Conservation (phyloP, 2,797 vertebrate species). For the Stomatorhinus walkeri region DNA sequence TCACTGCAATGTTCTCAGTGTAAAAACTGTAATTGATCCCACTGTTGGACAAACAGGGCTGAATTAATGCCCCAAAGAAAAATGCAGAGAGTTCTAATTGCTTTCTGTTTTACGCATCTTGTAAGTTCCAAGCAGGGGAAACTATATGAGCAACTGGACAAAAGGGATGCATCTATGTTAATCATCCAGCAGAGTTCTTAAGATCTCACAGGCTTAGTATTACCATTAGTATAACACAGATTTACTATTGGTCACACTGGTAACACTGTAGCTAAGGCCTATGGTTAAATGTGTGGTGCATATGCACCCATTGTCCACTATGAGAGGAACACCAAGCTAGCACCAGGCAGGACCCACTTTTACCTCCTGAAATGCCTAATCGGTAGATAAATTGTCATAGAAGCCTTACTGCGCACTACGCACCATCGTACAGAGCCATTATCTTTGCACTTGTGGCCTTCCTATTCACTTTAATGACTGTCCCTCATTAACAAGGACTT, state of each 20-base stretch:
- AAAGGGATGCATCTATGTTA: background rate
- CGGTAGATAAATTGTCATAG: background rate
- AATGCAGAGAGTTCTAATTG: background rate
- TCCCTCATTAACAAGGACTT: background rate
- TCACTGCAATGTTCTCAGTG: background rate
- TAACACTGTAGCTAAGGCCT: background rate
- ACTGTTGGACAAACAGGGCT: background rate
- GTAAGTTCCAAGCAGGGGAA: background rate
- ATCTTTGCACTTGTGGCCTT: background rate
- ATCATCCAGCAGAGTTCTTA: background rate
- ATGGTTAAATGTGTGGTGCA: background rate
- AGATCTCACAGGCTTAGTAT: background rate
- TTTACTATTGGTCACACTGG: background rate
- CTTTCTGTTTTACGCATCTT: background rate
- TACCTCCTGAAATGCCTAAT: background rate
- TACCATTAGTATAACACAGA: background rate
- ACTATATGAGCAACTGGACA: background rate
- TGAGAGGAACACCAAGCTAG: background rate
- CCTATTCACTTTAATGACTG: background rate
- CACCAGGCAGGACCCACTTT: background rate
- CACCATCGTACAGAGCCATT: background rate
- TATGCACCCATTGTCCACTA: background rate
- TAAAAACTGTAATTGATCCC: background rate
- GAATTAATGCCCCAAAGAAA: background rate
- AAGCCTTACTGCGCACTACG: background rate